A percentile compares a stretch with the other conserved stretches of the same genome.
phyloP scores from a whole-genome alignment of 1,140 invertebrate species.

The Cherax quadricarinatus region DNA sequence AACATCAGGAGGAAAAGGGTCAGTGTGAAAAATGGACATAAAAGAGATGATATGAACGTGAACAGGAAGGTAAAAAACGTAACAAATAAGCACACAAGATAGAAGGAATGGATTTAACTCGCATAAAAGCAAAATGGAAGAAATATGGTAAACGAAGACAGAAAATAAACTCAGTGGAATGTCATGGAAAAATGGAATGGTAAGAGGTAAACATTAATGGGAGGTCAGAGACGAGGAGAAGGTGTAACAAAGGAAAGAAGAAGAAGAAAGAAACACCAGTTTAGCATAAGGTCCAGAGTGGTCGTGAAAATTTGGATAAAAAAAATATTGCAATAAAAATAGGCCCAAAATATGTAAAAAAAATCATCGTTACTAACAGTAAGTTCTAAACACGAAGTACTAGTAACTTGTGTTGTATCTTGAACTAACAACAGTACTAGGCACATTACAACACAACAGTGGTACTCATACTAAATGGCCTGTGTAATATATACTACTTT shows the following conservation, averaged over 20 bases:
- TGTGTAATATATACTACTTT: too few relatives aligned
- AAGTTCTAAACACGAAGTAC: too few relatives aligned
- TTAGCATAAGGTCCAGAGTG: constrained; percentile 2
- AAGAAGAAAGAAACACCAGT: background rate
- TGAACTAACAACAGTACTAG: too few relatives aligned
- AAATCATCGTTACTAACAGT: background rate
- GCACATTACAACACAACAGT: too few relatives aligned
- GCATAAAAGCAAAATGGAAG: background rate
- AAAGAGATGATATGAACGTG: background rate
- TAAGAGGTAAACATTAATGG: background rate
- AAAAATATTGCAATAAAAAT: background rate
- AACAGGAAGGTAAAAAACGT: background rate
- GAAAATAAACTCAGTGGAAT: too few relatives aligned
- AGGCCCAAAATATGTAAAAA: background rate
- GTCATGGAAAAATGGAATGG: background rate
- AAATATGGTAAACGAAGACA: background rate
- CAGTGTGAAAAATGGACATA: too few relatives aligned
- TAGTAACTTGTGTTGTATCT: too few relatives aligned
- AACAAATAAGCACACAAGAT: background rate
- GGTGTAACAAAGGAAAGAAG: background rate
- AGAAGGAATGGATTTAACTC: background rate
- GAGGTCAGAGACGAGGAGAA: background rate
- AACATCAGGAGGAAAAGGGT: too few relatives aligned
- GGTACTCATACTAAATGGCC: too few relatives aligned
- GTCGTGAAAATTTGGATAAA: background rate